These are phyloP conservation scores for Aldrovandia affinis DNA, from an alignment of 2,797 vertebrate species.

Conservation along the genomic window DNA sequence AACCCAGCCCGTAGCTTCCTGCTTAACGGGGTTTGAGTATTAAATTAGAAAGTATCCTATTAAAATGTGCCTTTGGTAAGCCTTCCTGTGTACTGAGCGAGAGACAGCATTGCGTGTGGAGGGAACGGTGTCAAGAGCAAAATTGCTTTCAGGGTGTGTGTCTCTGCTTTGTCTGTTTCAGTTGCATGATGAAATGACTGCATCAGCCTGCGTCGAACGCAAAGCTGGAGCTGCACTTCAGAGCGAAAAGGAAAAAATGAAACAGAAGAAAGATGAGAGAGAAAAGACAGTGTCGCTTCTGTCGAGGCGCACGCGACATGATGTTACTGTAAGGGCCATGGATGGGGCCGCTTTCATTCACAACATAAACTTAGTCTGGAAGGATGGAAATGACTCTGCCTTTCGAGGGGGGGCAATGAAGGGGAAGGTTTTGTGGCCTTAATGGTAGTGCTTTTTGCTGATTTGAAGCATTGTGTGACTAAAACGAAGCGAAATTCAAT, in stretches of 20 bases:
- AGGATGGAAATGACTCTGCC: not conserved
- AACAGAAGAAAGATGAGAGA: too few relatives aligned
- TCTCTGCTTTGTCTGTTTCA: not conserved
- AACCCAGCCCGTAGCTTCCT: not conserved
- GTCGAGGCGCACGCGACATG: not conserved
- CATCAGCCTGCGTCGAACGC: not conserved
- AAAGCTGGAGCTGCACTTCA: not conserved
- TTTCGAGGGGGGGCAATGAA: not conserved
- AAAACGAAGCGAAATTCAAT: not conserved
- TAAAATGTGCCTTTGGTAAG: not conserved
- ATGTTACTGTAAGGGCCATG: not conserved
- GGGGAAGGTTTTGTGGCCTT: not conserved
- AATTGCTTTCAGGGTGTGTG: not conserved
- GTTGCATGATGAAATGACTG: not conserved
- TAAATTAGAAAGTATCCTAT: not conserved
- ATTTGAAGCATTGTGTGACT: not conserved
- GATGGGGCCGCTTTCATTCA: constrained; percentile 23
- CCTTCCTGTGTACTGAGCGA: not conserved
- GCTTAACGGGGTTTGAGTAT: not conserved
- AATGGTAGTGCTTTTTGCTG: not conserved
- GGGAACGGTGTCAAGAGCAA: not conserved
- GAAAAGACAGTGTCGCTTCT: not conserved
- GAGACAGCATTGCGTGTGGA: not conserved
- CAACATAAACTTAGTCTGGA: constrained; percentile 23
- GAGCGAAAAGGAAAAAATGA: not conserved